phyloP scores from a whole-genome alignment of 2,113 vertebrate genomes.

The Progne subis region DNA sequence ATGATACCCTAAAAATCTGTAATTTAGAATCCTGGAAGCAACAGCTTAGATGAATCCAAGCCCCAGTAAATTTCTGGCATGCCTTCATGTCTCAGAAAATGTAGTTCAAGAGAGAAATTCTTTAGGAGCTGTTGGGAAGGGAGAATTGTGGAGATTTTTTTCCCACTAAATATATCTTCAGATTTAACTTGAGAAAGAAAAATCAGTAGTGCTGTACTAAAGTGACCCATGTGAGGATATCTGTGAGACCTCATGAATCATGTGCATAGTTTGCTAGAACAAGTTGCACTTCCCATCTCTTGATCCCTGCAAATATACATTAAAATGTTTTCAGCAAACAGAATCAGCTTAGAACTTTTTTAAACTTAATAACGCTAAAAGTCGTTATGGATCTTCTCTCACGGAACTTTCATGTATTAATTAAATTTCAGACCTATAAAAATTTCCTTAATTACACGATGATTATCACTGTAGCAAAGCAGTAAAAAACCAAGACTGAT shows the following conservation, averaged over 20 bases:
- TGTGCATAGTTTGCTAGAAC: background rate
- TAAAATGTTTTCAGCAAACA: background rate
- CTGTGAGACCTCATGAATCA: background rate
- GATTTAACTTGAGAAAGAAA: background rate
- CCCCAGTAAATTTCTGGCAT: background rate
- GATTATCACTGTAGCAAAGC: background rate
- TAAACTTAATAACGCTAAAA: background rate
- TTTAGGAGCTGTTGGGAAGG: background rate
- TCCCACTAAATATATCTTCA: background rate
- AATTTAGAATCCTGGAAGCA: background rate
- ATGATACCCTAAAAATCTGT: background rate
- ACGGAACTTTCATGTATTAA: slow-evolving; percentile 7
- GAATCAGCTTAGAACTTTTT: background rate
- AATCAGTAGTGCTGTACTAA: background rate
- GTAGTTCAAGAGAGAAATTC: background rate
- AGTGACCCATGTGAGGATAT: background rate
- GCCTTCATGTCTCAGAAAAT: background rate
- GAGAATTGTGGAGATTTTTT: background rate
- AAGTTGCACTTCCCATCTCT: background rate
- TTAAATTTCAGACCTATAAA: slow-evolving; percentile 16
- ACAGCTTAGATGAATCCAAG: background rate
- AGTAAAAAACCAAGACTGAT: background rate
- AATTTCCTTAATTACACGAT: background rate
- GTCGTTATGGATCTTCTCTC: background rate
- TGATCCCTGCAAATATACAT: background rate